A percentile compares a stretch with the other conserved stretches of the same genome.
Conservation (phyloP, 1,140 invertebrate species). For the Penaeus indicus region DNA sequence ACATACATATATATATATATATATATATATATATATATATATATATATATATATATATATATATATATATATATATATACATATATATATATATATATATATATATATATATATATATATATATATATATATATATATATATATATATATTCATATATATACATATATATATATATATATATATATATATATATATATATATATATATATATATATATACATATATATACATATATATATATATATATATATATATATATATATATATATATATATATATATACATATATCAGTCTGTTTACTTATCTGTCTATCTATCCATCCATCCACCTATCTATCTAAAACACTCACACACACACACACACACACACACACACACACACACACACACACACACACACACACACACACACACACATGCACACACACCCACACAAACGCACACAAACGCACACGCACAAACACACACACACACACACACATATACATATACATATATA, state of each 20-base stretch:
- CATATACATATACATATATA: neutral
- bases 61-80: too few species aligned
- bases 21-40: slow-evolving; percentile 21
- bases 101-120: slow-evolving; percentile 26
- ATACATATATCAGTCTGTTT: neutral
- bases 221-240: neutral
- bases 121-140: slow-evolving; percentile 13
- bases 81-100: neutral
- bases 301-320: neutral
- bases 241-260: slow-evolving; percentile 21
- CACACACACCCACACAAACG: neutral
- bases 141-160: too few species aligned
- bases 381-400: neutral
- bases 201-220: slow-evolving; percentile 17
- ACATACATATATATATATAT: neutral
- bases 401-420: too few species aligned
- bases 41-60: slow-evolving; percentile 22
- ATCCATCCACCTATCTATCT: neutral
- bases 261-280: slow-evolving; percentile 22
- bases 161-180: neutral
- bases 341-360: neutral
- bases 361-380: too few species aligned
- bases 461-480: too few species aligned
- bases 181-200: slow-evolving; percentile 21
- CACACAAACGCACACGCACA: too few species aligned